Base-by-base conservation (phyloP, 2,888 invertebrate genomes). In the Caenorhabditis sp. region DNA sequence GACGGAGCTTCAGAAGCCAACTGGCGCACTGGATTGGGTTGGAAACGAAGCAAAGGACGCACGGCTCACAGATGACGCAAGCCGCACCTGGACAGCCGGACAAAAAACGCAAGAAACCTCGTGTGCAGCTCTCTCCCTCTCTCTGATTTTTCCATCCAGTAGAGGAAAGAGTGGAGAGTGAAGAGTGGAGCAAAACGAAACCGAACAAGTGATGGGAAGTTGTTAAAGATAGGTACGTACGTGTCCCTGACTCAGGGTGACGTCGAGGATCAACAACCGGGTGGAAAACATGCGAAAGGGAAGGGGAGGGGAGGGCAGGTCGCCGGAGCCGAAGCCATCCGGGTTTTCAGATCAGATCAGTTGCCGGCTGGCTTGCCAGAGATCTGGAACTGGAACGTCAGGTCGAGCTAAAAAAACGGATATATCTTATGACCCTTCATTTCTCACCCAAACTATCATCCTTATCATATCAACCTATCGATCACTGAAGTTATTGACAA, bases 191-290 rank as follows among this genome's bases (percentile, higher is more conserved):
- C n/a, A n/a, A n/a, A n/a, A n/a, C n/a, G n/a, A n/a, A n/a, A n/a
- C n/a, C n/a, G n/a, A 24, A 51, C 28, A 58, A 32, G 64, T 24
- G 62, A 58, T 58, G 64, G 62, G 44, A 62, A 60, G 58, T 20
- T 56, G 74, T 58, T 74, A 74, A 74, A 60, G 74, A 74, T 74
- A 74, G 74, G 32, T n/a, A n/a, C n/a, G 40, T 72, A 72, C 64
- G 56, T 64, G 64, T 72, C 64, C 62, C 47, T 47, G 47, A 47
- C 47, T 47, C 47, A 47, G n/a, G 35, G 72, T 74, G 65, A 65
- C 65, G 74, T 74, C 74, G 65, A 60, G 60, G 60, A 74, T 60
- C 60, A 67, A 74, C 60, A 60, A 60, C 58, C 65, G 74, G 64
- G 65, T n/a, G n/a, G n/a, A n/a, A n/a, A 65, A 64, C 64, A 72